These are phyloP conservation scores for Bujurquina vittata DNA, from an alignment of 2,113 vertebrate species.

Conservation along the genomic window DNA sequence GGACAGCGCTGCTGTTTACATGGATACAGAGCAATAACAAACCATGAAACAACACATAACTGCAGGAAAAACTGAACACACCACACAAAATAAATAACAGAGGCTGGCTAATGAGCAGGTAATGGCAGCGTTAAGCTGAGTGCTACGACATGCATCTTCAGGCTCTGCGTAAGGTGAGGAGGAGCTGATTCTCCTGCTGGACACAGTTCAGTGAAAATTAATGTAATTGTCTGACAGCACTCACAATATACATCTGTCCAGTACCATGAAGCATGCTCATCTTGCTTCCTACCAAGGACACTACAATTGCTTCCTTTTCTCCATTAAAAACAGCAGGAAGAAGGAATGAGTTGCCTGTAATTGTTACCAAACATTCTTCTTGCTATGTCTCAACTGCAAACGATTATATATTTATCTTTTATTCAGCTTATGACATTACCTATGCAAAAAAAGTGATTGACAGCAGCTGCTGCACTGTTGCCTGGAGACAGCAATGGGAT, in stretches of 20 bases:
- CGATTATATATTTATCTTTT: background rate
- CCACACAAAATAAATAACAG: background rate
- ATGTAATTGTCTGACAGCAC: background rate
- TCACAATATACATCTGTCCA: background rate
- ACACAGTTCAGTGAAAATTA: background rate
- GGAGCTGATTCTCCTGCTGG: background rate
- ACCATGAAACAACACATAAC: background rate
- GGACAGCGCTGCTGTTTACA: slow-evolving; percentile 23
- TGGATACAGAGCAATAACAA: slow-evolving; percentile 7
- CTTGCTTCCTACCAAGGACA: background rate
- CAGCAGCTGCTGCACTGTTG: slow-evolving; percentile 23
- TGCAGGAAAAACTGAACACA: background rate
- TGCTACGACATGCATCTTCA: background rate
- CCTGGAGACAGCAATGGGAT: slow-evolving; percentile 39
- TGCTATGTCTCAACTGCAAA: background rate
- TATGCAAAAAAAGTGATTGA: slow-evolving; percentile 4
- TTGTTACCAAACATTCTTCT: background rate
- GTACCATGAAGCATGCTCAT: background rate
- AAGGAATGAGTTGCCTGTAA: background rate
- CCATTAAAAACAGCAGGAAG: background rate
- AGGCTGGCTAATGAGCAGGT: background rate
- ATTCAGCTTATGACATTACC: slow-evolving; percentile 19
- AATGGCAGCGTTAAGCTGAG: slow-evolving; percentile 1
- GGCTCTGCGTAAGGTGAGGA: background rate
- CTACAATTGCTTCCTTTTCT: background rate